These are phyloP conservation scores for Aporrectodea caliginosa DNA, from an alignment of 1,140 invertebrate species.

Conservation along the genomic window DNA sequence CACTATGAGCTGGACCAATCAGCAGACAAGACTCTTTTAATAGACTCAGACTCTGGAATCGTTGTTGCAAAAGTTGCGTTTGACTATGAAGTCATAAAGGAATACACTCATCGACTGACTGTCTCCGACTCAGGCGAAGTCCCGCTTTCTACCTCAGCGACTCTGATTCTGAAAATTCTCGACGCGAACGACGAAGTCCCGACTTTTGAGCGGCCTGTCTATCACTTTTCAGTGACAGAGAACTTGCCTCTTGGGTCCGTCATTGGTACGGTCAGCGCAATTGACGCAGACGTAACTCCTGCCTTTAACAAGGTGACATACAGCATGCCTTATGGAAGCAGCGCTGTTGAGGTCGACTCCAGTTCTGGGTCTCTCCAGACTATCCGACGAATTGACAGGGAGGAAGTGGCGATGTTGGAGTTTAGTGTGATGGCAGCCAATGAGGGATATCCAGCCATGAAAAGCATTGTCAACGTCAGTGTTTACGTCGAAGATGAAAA, in stretches of 20 bases:
- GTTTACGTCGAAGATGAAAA: conserved; percentile 47
- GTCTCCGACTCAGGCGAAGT: conserved; percentile 35
- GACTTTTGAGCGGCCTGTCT: conserved; percentile 16
- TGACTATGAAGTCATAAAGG: conserved; percentile 36
- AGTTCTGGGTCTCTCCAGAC: conserved; percentile 27
- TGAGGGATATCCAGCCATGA: conserved; percentile 1
- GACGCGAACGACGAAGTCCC: conserved; percentile 32
- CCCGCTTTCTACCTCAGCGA: conserved; percentile 34
- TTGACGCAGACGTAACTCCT: conserved; percentile 24
- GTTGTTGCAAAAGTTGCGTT: conserved; percentile 34
- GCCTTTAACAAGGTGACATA: background rate
- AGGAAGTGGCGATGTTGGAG: conserved; percentile 16
- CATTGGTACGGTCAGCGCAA: conserved; percentile 32
- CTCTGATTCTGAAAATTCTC: conserved; percentile 20
- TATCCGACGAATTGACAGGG: conserved; percentile 25
- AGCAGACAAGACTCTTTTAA: conserved; percentile 22
- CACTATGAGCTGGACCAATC: conserved; percentile 40
- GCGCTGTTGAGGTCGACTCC: conserved; percentile 25
- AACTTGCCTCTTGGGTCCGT: conserved; percentile 20
- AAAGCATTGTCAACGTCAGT: conserved; percentile 36
- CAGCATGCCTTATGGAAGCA: background rate
- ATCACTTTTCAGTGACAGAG: conserved; percentile 27
- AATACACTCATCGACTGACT: conserved; percentile 35
- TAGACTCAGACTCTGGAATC: conserved; percentile 35
- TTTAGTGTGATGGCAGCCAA: conserved; percentile 26